These are phyloP conservation scores for Patella caerulea DNA, from an alignment of 2,888 invertebrate genomes.

Conservation along the genomic window DNA sequence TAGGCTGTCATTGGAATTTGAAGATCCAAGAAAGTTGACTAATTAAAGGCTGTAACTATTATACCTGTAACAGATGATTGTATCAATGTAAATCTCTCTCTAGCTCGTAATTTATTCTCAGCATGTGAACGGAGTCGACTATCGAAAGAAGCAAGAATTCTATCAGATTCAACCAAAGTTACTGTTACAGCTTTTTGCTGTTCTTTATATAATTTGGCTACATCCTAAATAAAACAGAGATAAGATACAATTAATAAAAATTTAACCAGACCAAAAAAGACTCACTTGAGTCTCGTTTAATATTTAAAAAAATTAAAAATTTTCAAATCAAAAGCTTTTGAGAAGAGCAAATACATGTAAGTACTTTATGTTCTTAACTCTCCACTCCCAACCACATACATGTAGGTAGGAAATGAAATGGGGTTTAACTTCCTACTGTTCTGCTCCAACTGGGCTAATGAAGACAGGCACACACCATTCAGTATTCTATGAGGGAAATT, in stretches of 20 bases:
- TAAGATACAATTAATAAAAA: too few species aligned
- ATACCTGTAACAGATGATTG: constrained; percentile 68
- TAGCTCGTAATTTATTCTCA: constrained; percentile 69
- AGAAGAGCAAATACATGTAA: not conserved
- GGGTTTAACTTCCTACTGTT: too few species aligned
- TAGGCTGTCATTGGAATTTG: too few species aligned
- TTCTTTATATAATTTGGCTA: constrained; percentile 65
- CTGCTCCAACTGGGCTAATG: too few species aligned
- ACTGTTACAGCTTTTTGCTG: constrained; percentile 60
- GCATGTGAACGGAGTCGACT: constrained; percentile 67
- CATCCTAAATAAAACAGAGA: constrained; percentile 59
- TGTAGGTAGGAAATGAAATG: too few species aligned
- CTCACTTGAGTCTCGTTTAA: not conserved
- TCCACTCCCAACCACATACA: too few species aligned
- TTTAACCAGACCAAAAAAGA: not conserved
- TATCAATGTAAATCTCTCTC: constrained; percentile 66
- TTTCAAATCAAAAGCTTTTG: not conserved
- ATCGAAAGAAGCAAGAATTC: constrained; percentile 71
- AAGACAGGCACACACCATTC: too few species aligned
- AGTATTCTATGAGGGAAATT: too few species aligned
- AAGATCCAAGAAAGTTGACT: too few species aligned
- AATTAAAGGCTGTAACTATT: too few species aligned
- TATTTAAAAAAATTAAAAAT: not conserved
- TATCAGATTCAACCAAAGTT: constrained; percentile 69
- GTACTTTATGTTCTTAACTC: too few species aligned